phyloP scores from a whole-genome alignment of 2,888 invertebrate species.

The Drosophila lacicola region DNA sequence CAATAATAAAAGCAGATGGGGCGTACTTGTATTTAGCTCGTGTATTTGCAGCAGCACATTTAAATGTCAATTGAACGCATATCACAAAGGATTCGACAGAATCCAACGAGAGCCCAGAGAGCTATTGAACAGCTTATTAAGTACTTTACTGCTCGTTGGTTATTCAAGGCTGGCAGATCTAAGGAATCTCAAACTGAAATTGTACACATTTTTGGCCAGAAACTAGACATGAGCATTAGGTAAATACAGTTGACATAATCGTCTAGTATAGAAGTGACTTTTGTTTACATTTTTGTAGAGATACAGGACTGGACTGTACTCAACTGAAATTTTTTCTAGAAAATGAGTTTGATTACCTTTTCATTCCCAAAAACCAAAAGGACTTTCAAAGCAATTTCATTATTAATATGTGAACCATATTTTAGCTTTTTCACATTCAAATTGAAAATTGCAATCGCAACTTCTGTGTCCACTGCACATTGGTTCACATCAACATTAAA shows the following conservation, averaged over 20 bases:
- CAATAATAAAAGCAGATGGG: constrained; percentile 4
- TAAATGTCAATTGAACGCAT: constrained; percentile 26
- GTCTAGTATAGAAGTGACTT: too few relatives aligned
- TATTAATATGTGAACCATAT: neutral
- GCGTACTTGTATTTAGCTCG: constrained; percentile 32
- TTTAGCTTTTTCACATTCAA: neutral
- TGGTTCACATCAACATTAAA: neutral
- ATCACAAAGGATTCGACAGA: constrained; percentile 13
- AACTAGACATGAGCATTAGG: neutral
- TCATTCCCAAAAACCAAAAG: neutral
- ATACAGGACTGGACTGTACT: too few relatives aligned
- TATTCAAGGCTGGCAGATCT: neutral
- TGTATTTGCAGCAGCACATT: constrained; percentile 29
- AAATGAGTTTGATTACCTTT: neutral
- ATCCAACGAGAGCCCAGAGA: neutral
- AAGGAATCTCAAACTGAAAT: neutral
- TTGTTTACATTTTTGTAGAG: too few relatives aligned
- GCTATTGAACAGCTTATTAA: constrained; percentile 9
- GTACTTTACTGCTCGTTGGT: neutral
- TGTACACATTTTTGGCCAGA: neutral
- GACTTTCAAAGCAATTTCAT: neutral
- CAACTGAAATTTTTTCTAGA: too few relatives aligned
- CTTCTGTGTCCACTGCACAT: neutral
- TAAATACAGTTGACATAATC: too few relatives aligned
- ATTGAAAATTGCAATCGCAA: neutral